Conservation (phyloP, 2,113 vertebrate species). For the Phylloscopus trochiloides region DNA sequence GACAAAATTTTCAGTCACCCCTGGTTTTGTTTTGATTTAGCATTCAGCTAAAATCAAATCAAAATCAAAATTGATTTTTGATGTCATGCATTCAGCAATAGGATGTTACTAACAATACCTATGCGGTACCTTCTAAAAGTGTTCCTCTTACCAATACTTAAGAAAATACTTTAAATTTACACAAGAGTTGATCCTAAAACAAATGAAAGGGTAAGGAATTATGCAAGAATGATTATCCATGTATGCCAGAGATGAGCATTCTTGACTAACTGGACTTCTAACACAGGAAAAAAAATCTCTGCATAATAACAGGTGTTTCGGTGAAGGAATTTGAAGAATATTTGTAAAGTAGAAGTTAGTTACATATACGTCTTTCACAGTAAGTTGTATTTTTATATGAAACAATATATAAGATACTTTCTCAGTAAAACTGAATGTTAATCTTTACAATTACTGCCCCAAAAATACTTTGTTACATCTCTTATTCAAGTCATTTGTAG, state of each 20-base stretch:
- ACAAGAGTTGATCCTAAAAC: background rate
- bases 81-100: background rate
- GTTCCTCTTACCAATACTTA: background rate
- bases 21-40: background rate
- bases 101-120: background rate
- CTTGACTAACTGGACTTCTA: background rate
- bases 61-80: too few relatives aligned
- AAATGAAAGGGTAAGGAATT: background rate
- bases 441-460: background rate
- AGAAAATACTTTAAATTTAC: background rate
- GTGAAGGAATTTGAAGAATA: background rate
- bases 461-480: background rate
- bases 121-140: background rate
- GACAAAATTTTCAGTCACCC: background rate
- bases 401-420: background rate
- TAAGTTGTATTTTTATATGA: background rate
- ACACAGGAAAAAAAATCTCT: background rate
- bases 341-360: background rate
- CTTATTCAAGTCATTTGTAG: background rate
- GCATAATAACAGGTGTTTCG: background rate
- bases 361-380: background rate
- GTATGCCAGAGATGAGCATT: fast-evolving
- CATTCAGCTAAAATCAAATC: too few relatives aligned
- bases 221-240: background rate
- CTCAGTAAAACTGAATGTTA: background rate